Base-by-base conservation (phyloP, 2,888 invertebrate genomes). In the Seira ritae region DNA sequence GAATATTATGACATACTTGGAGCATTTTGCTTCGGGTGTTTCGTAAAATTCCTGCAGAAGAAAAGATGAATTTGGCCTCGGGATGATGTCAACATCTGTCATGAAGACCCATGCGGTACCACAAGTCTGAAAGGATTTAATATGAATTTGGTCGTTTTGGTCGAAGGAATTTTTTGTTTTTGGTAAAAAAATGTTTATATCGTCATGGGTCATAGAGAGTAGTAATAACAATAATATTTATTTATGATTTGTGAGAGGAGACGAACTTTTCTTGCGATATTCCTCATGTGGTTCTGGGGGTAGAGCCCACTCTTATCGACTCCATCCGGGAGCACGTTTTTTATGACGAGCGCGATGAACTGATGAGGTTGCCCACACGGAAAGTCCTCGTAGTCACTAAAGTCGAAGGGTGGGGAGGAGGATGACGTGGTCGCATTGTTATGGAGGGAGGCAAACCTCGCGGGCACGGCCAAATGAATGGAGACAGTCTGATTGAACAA, bases 261-360 rank as follows among this genome's bases (percentile, higher is more conserved):
- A 17, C 82, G 74, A 67, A 88, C 88, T 84, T 96, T 95, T 74
- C 97, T 92, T 0, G 97, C 97, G 76, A 97, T 91, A 90, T 97
- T 97, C 87, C 97, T 92, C 91, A 97, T 92, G 90, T 96, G 96
- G 90, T 97, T 97, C 91, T 97, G 97, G 0, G 97, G 97, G 90
- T 97, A 97, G 0, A 95, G 94, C 90, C 85, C 84, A 66, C 76
- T 72, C 50, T 84, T 85, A 65, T 87, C 87, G 4, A 87, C 80
- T 66, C 86, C 86, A 10, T 84, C 77, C 23, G 92, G 91, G 0
- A 93, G 92, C 50, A 95, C 91, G 22, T 92, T 91, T 77, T 93
- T 94, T 1, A 94, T 90, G 17, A 96, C 91, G 65, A 92, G 91
- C 83, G 92, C 92, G 37, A 95, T 90, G 0, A 93, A 93, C 22